A percentile compares a stretch with the other conserved stretches of the same genome.
Conservation (phyloP, 1,140 invertebrate genomes). For the Euborellia annulipes region DNA sequence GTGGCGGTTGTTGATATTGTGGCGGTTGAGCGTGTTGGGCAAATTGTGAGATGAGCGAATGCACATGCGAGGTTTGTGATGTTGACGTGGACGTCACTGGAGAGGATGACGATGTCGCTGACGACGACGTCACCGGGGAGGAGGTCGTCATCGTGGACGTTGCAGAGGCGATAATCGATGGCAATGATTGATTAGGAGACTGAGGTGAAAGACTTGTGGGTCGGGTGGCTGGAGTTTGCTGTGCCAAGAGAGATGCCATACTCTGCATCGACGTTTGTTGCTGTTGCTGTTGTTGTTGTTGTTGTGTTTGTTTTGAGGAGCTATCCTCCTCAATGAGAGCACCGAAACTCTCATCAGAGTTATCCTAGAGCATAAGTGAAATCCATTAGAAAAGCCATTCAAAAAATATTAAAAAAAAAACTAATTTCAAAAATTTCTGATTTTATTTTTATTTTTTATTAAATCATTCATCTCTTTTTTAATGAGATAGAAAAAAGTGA, state of each 20-base stretch:
- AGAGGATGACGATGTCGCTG: background rate
- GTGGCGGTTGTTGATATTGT: conserved; percentile 1
- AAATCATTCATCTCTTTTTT: too few species aligned
- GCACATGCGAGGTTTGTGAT: conserved; percentile 8
- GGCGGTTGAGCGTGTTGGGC: background rate
- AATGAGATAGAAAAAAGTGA: too few species aligned
- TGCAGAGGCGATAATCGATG: background rate
- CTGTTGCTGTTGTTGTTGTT: conserved; percentile 22
- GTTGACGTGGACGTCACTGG: background rate
- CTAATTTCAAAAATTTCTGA: too few species aligned
- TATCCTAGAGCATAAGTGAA: too few species aligned
- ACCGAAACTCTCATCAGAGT: too few species aligned
- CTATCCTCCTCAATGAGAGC: background rate
- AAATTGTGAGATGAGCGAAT: conserved; percentile 10
- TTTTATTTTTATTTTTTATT: too few species aligned
- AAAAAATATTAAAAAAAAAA: too few species aligned
- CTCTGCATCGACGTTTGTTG: conserved; percentile 31
- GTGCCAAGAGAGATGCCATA: conserved; percentile 26
- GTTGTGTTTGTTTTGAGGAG: background rate
- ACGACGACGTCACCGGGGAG: background rate
- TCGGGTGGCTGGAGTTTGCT: background rate
- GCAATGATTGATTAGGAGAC: background rate
- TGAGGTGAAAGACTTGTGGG: background rate
- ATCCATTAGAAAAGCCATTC: too few species aligned
- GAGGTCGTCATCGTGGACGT: too few species aligned